Evolutionary conservation across 1,140 invertebrate genomes (phyloP), one percentile per base, ranked within the genome.

Genomic region (Copidosoma floridanum): DNA sequence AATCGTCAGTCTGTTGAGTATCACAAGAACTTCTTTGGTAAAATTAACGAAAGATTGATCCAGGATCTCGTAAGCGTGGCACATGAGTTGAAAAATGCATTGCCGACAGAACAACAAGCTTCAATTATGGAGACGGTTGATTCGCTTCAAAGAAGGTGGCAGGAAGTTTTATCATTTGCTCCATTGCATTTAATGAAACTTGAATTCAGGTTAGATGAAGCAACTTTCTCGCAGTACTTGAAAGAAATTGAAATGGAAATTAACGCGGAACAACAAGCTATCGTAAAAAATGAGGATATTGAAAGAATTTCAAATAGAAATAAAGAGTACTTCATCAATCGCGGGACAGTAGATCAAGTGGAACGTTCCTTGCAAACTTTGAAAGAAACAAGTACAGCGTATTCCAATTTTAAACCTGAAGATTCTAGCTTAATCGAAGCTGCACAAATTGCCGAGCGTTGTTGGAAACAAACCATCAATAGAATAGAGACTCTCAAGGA

Each of bases 221-320:
- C 89, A 14, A 87, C 89, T 2, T 95, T 96, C 77, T 83, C 87
- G 52, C 88, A 93, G 56, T 90, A 90, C 61, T 79, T 97, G 27
- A 91, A 93, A 68, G 91, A 94, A 66, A 90, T 96, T 55, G 93
- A 97, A 72, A 90, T 90, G 70, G 91, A 95, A 74, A 84, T 95
- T n/a, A 88, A 86, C 60, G 82, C 88, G 35, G 90, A 95, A 71
- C 88, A 95, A 65, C 88, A 94, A 73, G 87, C 91, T 1, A 86
- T 96, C 37, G 91, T 89, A 66, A 89, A 89, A 68, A 92, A 92
- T 70, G 90, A 94, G 68, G 88, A 94, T 72, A 84, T 92, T 1
- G 88, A 89, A 57, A 82, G 82, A 5, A 89, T 96, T 59, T 80
- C 94, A 5, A 83, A 84, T 32, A 85, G 89, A 58, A 92, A 96